Base-by-base conservation (phyloP, 2,113 vertebrate genomes). In the Periophthalmus modestus region DNA sequence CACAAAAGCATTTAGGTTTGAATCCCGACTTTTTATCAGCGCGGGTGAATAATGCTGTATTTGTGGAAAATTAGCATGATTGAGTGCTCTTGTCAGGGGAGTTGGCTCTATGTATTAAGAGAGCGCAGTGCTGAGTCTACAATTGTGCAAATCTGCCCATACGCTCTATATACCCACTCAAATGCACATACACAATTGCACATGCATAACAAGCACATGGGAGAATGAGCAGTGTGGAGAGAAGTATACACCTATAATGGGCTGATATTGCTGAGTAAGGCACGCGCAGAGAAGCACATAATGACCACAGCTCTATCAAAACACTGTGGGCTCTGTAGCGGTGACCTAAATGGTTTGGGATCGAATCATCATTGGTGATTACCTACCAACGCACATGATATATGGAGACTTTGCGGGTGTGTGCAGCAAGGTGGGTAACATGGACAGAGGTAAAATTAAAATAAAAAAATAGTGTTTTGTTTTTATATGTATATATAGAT, bases 191-290 rank as follows among this genome's bases (percentile, higher is more conserved):
- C 79, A 58, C 72, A 85, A 77, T 82, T 72, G 69, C 72, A 73
- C 77, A 85, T 62, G 59, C 28, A 62, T 34, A 57, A 80, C 75
- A 78, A 68, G 74, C 61, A 46, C 58, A 71, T 68, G 68, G 66
- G 75, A 63, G 66, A 75, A 75, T 15, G 4, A 78, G 11, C 61
- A 69, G 73, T 74, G 74, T 81, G 75, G 24, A 70, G 74, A 67
- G 77, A 84, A 68, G 15, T 67, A 70, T 76, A 79, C 85, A 90
- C 87, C 85, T 91, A 87, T 86, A 89, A 89, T 87, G 65, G 71
- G 85, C 79, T 73, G 83, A 88, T 88, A 89, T 79, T 86, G 87
- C 91, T 90, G 89, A 90, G 72, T 90, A 88, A 87, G 87, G 89
- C 66, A 55, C 46, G 77, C 66, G 69, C 74, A 69, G 61, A 71